These are phyloP conservation scores for Plagodis dolabraria DNA, from an alignment of 2,888 invertebrate genomes.

Conservation along the genomic window DNA sequence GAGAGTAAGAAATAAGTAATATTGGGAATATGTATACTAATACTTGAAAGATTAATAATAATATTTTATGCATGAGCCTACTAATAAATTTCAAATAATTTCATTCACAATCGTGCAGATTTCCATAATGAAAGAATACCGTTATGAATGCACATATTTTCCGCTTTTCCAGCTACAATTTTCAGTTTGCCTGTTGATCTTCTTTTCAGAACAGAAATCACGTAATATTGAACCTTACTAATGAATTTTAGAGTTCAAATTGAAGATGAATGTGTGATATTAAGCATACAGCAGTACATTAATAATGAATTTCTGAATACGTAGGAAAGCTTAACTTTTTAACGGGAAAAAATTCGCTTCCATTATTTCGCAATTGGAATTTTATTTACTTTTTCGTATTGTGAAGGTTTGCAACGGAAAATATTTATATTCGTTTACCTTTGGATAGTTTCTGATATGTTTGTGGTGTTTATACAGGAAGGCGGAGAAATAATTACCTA, in stretches of 20 bases:
- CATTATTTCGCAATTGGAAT: constrained; percentile 16
- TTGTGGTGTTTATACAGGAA: too few relatives aligned
- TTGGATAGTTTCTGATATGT: too few relatives aligned
- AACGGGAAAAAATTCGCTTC: constrained; percentile 24
- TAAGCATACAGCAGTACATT: constrained; percentile 21
- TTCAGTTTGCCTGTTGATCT: constrained; percentile 25
- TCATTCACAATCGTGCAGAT: too few relatives aligned
- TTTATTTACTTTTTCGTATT: constrained; percentile 5
- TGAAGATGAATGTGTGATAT: background rate
- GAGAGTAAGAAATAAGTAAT: too few relatives aligned
- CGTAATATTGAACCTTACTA: constrained; percentile 10
- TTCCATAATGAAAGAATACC: background rate
- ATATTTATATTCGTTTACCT: too few relatives aligned
- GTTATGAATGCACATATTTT: constrained; percentile 16
- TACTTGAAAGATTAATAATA: too few relatives aligned
- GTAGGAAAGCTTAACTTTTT: constrained; percentile 20
- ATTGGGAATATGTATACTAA: too few relatives aligned
- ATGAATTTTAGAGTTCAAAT: constrained; percentile 23
- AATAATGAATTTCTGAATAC: constrained; percentile 34
- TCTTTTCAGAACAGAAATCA: background rate
- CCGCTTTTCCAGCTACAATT: constrained; percentile 13
- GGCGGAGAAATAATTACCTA: too few relatives aligned
- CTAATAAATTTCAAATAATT: too few relatives aligned
- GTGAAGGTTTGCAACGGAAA: too few relatives aligned
- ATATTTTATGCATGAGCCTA: too few relatives aligned